These are phyloP conservation scores for Incurvaria masculella DNA, from an alignment of 2,888 invertebrate genomes.

Conservation along the genomic window DNA sequence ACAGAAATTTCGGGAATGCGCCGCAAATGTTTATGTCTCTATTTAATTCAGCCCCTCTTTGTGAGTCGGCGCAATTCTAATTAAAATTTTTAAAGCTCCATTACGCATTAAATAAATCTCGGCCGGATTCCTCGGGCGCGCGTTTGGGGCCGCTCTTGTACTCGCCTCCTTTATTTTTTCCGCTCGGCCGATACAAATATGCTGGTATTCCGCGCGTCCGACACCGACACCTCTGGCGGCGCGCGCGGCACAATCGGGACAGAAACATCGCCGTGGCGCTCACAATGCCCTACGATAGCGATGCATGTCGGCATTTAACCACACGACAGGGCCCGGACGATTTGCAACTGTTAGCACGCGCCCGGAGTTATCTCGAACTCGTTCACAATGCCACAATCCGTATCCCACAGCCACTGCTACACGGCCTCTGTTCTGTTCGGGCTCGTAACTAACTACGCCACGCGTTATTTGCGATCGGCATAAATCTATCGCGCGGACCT, in stretches of 20 bases:
- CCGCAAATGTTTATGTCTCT: neutral
- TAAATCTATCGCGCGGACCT: neutral
- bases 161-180: conserved; percentile 27
- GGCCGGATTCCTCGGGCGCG: conserved; percentile 9
- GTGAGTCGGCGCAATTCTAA: conserved; percentile 25
- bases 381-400: neutral
- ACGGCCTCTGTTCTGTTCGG: no score
- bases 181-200: conserved; percentile 32
- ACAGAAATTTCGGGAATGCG: neutral
- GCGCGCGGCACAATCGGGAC: conserved; percentile 28
- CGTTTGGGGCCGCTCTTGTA: conserved; percentile 23
- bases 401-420: no score
- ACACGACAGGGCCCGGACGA: neutral
- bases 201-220: conserved; percentile 21
- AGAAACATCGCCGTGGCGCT: conserved; percentile 21
- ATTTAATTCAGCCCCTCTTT: neutral
- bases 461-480: no score
- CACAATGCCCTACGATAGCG: conserved; percentile 25
- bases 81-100: conserved; percentile 39
- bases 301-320: neutral
- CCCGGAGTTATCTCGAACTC: neutral
- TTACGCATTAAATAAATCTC: conserved; percentile 33
- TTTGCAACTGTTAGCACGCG: neutral
- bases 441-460: no score
- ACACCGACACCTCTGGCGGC: conserved; percentile 31